A percentile compares a stretch with the other conserved stretches of the same genome.
Conservation (phyloP, 2,113 vertebrate genomes). For the Solea senegalensis region DNA sequence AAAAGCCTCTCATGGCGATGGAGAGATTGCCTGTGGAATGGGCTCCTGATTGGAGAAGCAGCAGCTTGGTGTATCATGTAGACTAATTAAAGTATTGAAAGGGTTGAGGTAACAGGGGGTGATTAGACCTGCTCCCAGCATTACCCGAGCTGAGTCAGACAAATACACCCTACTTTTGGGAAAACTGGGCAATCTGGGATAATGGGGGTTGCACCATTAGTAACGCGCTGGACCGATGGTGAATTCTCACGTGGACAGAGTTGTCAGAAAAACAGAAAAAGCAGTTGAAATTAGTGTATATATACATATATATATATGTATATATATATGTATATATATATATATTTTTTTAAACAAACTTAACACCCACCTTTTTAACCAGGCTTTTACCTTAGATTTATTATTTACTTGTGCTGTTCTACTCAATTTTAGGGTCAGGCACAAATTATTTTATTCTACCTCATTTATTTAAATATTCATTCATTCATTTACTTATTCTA, state of each 20-base stretch:
- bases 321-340: too few relatives aligned
- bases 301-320: too few relatives aligned
- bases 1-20: constrained; percentile 76
- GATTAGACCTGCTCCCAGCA: constrained; percentile 58
- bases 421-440: too few relatives aligned
- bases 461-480: too few relatives aligned
- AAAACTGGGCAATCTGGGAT: constrained; percentile 23
- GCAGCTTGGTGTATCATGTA: constrained; percentile 54
- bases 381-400: too few relatives aligned
- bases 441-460: too few relatives aligned
- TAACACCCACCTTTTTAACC: too few relatives aligned
- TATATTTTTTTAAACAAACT: too few relatives aligned
- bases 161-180: constrained; percentile 33
- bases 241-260: background rate
- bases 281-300: too few relatives aligned
- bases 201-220: constrained; percentile 2
- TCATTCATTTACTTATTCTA: too few relatives aligned
- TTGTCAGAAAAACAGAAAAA: background rate
- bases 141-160: constrained; percentile 25
- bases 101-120: constrained; percentile 42
- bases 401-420: too few relatives aligned
- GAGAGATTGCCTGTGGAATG: constrained; percentile 70
- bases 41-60: constrained; percentile 69
- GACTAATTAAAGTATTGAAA: constrained; percentile 71
- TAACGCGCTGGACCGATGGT: background rate